A percentile compares a stretch with the other conserved stretches of the same genome.
Conservation (phyloP, 2,888 invertebrate genomes). For the Drosophila imparisetae region DNA sequence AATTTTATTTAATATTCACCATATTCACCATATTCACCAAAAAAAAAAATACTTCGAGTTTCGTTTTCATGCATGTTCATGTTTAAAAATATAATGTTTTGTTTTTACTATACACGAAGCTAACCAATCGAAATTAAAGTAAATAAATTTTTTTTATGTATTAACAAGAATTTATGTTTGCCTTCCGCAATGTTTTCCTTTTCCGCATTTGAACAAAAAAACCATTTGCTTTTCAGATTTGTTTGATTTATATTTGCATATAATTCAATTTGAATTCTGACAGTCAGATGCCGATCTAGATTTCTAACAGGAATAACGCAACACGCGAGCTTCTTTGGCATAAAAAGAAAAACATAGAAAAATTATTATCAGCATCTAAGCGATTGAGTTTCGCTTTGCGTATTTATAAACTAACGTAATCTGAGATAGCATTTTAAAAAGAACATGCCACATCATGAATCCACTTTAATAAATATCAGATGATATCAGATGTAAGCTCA, state of each 20-base stretch:
- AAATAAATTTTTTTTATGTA: background rate
- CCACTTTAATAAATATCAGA: conserved; percentile 7
- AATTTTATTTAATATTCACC: background rate
- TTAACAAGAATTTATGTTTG: no score
- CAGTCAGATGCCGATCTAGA: conserved; percentile 5
- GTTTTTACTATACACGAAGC: background rate
- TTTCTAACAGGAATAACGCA: background rate
- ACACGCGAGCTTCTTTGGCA: background rate
- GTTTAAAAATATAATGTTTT: background rate
- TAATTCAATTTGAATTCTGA: conserved; percentile 8
- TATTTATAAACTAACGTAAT: background rate
- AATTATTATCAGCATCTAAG: background rate
- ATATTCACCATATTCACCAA: no score
- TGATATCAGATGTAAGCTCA: background rate
- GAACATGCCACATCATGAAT: background rate
- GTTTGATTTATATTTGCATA: conserved; percentile 18
- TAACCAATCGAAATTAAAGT: background rate
- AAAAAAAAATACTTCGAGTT: background rate
- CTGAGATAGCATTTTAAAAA: background rate
- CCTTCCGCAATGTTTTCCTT: background rate
- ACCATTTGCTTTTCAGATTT: conserved; percentile 3
- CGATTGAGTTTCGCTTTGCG: background rate
- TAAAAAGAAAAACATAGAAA: background rate
- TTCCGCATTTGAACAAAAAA: background rate
- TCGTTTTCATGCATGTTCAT: background rate